Percentiles rank a stretch among this genome's conserved stretches.
These are phyloP conservation scores for Perca fluviatilis DNA, from an alignment of 2,113 vertebrate species.

Conservation along the genomic window DNA sequence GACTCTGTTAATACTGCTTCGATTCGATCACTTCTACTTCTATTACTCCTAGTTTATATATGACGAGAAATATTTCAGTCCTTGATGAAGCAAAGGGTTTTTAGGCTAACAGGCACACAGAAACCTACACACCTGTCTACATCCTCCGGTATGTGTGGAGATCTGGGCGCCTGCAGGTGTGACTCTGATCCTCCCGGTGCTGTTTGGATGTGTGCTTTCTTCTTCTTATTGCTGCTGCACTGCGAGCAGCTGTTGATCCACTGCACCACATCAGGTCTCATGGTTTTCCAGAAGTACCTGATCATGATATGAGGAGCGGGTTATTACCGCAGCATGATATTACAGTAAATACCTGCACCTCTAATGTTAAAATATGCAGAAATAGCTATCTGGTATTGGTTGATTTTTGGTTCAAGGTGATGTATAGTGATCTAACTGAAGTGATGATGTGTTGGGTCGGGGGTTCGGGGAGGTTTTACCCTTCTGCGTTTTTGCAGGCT, in stretches of 20 bases:
- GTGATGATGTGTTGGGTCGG: background rate
- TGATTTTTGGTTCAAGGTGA: background rate
- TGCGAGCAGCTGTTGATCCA: constrained; percentile 73
- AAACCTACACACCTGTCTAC: constrained; percentile 44
- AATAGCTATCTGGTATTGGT: background rate
- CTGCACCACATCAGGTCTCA: constrained; percentile 71
- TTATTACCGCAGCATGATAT: background rate
- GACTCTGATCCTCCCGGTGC: background rate
- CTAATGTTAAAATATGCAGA: background rate
- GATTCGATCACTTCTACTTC: background rate
- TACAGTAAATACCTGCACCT: background rate
- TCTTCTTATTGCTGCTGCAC: constrained; percentile 62
- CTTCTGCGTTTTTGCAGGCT: background rate
- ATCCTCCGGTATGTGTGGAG: background rate
- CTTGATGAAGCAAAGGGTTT: too few relatives aligned
- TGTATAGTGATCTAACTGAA: background rate
- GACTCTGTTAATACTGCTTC: background rate
- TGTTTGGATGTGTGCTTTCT: background rate
- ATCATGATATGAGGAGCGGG: background rate
- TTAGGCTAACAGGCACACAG: background rate
- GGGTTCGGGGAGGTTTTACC: background rate
- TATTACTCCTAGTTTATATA: background rate
- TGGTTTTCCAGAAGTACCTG: constrained; percentile 79
- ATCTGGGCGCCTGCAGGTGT: background rate
- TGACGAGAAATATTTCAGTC: too few relatives aligned